phyloP scores from a whole-genome alignment of 2,888 invertebrate species.

The Parnassius orleans region DNA sequence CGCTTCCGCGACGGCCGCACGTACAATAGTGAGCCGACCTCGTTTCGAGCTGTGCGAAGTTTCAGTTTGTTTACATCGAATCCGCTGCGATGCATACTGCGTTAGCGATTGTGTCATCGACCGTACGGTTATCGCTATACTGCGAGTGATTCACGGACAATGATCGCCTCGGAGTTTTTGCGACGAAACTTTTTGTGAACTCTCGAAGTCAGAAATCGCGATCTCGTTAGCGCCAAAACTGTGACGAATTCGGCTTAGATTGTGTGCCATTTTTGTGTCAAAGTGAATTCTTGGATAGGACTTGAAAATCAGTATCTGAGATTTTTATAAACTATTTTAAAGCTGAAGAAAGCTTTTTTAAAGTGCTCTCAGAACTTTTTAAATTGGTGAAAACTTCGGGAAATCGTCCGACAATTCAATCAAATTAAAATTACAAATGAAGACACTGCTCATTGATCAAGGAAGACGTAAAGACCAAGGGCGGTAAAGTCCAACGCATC shows the following conservation, averaged over 20 bases:
- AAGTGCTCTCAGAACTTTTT: slow-evolving; percentile 33
- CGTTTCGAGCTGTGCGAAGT: slow-evolving; percentile 64
- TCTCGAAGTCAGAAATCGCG: slow-evolving; percentile 50
- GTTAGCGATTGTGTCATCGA: slow-evolving; percentile 75
- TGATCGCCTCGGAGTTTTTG: slow-evolving; percentile 54
- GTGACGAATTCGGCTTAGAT: slow-evolving; percentile 42
- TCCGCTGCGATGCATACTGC: slow-evolving; percentile 68
- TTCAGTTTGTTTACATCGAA: slow-evolving; percentile 75
- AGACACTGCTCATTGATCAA: not conserved
- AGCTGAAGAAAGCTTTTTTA: slow-evolving; percentile 25
- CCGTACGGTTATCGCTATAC: slow-evolving; percentile 65
- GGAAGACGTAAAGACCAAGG: slow-evolving; percentile 31
- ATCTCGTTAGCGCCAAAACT: slow-evolving; percentile 59
- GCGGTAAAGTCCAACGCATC: slow-evolving; percentile 45
- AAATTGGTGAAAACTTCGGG: slow-evolving; percentile 20
- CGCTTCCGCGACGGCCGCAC: slow-evolving; percentile 73
- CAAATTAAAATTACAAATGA: not conserved
- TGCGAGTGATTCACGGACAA: slow-evolving; percentile 70
- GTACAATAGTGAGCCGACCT: slow-evolving; percentile 69
- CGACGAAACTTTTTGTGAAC: slow-evolving; percentile 67
- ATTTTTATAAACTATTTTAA: slow-evolving; percentile 38
- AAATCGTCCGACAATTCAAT: not conserved
- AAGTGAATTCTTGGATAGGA: slow-evolving; percentile 51
- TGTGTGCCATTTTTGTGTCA: slow-evolving; percentile 53
- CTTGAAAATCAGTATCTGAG: slow-evolving; percentile 35